Conservation (phyloP, 2,888 invertebrate genomes). For the Chesias legatella region DNA sequence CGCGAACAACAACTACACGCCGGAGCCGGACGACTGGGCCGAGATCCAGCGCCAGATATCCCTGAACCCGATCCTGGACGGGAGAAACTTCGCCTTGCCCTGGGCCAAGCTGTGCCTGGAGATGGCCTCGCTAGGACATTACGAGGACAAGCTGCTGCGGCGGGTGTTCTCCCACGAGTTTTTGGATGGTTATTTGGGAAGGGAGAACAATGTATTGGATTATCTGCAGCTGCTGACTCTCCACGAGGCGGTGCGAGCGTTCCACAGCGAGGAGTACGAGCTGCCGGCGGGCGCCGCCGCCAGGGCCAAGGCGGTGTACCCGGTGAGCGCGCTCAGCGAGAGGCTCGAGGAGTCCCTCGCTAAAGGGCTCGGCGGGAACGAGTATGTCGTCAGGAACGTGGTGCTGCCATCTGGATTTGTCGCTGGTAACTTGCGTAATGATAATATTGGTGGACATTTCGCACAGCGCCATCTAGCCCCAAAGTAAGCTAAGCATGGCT, state of each 20-base stretch:
- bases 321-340: slow-evolving; percentile 48
- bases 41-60: slow-evolving; percentile 63
- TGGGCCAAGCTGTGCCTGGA: slow-evolving; percentile 79
- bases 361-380: slow-evolving; percentile 77
- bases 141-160: slow-evolving; percentile 73
- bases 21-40: slow-evolving; percentile 73
- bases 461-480: too few species aligned
- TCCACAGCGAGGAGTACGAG: slow-evolving; percentile 59
- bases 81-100: slow-evolving; percentile 59
- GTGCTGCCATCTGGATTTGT: slow-evolving; percentile 76
- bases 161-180: slow-evolving; percentile 75
- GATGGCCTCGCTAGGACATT: slow-evolving; percentile 81
- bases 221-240: slow-evolving; percentile 75
- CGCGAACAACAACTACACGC: slow-evolving; percentile 81
- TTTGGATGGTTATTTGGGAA: slow-evolving; percentile 54
- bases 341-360: slow-evolving; percentile 72
- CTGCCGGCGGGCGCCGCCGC: slow-evolving; percentile 60
- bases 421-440: slow-evolving; percentile 77
- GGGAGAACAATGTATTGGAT: slow-evolving; percentile 62
- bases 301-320: slow-evolving; percentile 51
- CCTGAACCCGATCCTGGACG: slow-evolving; percentile 55
- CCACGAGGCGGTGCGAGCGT: slow-evolving; percentile 74
- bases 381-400: slow-evolving; percentile 77
- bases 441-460: too few species aligned
- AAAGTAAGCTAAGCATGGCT: too few species aligned